phyloP scores from a whole-genome alignment of 2,113 vertebrate species.

The Silurus asotus region DNA sequence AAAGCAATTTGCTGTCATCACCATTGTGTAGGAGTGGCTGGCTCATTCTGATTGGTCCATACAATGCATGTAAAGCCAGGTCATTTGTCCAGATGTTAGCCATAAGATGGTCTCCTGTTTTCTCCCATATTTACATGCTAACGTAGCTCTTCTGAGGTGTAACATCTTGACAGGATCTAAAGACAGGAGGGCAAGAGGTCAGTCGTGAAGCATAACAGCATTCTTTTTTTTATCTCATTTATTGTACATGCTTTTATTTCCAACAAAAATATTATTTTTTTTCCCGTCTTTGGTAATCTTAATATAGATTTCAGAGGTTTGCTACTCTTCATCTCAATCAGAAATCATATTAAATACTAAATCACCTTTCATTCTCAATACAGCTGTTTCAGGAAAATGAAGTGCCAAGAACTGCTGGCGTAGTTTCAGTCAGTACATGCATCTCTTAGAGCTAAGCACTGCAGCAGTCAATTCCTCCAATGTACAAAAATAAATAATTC shows the following conservation, averaged over 20 bases:
- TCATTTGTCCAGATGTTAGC: constrained; percentile 73
- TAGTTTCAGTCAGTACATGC: neutral
- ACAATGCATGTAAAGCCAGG: constrained; percentile 61
- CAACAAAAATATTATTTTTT: constrained; percentile 1
- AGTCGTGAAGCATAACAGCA: constrained; percentile 63
- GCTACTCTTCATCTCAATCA: neutral
- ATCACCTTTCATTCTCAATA: neutral
- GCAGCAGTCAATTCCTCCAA: neutral
- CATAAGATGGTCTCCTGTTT: constrained; percentile 62
- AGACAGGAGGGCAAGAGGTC: constrained; percentile 71
- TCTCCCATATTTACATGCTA: constrained; percentile 65
- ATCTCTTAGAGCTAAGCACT: neutral
- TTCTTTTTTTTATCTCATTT: constrained; percentile 54
- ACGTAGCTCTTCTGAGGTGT: constrained; percentile 70
- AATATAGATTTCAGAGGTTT: neutral
- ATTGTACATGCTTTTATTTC: constrained; percentile 26
- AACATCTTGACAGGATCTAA: constrained; percentile 72
- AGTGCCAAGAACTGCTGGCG: neutral
- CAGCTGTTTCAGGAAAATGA: constrained; percentile 1
- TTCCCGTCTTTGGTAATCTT: neutral
- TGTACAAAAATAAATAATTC: neutral
- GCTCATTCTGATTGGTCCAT: constrained; percentile 72
- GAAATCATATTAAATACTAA: constrained; percentile 3
- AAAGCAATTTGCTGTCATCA: constrained; percentile 62
- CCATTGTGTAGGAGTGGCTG: constrained; percentile 58